These are phyloP conservation scores for Trissonchulus latispiculum DNA, from an alignment of 2,888 invertebrate genomes.

Conservation along the genomic window DNA sequence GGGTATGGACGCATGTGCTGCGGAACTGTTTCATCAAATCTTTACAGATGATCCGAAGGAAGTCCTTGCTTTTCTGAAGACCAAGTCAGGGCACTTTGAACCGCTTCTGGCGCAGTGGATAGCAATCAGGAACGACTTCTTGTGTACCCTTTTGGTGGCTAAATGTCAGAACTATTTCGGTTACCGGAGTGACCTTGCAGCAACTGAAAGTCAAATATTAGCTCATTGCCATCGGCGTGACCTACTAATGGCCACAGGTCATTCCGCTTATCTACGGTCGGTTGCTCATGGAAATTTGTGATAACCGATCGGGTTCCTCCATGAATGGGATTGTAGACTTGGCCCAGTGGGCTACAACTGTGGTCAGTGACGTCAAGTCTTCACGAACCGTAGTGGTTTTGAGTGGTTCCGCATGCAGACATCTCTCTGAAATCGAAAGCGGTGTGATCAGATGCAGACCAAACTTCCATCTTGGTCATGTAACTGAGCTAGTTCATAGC, in stretches of 20 bases:
- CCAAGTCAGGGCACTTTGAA: background rate
- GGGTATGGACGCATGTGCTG: background rate
- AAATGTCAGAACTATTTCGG: background rate
- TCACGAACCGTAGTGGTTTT: too few relatives aligned
- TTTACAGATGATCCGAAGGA: background rate
- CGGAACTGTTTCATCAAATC: background rate
- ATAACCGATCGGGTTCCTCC: too few relatives aligned
- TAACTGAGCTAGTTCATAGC: too few relatives aligned
- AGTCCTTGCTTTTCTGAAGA: background rate
- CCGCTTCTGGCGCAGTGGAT: background rate
- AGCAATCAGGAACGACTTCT: background rate
- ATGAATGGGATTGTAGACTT: too few relatives aligned
- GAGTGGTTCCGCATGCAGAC: too few relatives aligned
- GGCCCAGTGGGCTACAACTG: too few relatives aligned
- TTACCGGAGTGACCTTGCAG: background rate
- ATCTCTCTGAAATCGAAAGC: too few relatives aligned
- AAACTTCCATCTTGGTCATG: too few relatives aligned
- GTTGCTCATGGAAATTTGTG: too few relatives aligned
- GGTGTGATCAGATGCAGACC: too few relatives aligned
- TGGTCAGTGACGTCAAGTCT: too few relatives aligned
- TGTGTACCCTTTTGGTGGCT: background rate
- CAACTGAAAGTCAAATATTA: background rate
- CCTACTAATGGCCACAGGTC: background rate
- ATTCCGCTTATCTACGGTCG: too few relatives aligned
- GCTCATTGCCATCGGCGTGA: background rate